A percentile compares a stretch with the other conserved stretches of the same genome.
Conservation (phyloP, 2,113 vertebrate genomes). For the Sphaerodactylus townsendi region DNA sequence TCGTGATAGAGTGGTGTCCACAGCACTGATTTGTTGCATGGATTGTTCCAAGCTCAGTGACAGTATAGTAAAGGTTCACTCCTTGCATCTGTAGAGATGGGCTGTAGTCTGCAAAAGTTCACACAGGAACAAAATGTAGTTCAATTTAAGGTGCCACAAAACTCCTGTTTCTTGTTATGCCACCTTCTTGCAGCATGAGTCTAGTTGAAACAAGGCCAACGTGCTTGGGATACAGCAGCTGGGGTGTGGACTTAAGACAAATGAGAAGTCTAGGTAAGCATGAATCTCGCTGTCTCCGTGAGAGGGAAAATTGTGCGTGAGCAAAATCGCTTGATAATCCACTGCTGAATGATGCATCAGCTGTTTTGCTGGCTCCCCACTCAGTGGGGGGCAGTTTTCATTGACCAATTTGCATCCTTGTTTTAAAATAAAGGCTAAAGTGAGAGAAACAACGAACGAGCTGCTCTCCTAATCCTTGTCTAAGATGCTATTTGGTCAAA, state of each 20-base stretch:
- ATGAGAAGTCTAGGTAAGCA: conserved; percentile 4
- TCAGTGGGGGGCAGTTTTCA: not conserved
- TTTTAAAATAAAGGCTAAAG: not conserved
- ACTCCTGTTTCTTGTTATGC: too few relatives aligned
- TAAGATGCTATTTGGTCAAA: not conserved
- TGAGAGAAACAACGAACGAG: not conserved
- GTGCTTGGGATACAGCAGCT: not conserved
- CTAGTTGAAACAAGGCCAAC: too few relatives aligned
- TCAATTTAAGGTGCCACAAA: too few relatives aligned
- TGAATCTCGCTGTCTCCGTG: not conserved
- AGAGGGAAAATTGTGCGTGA: not conserved
- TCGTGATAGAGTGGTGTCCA: too few relatives aligned
- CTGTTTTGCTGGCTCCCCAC: not conserved
- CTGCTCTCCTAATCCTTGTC: not conserved
- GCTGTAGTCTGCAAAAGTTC: too few relatives aligned
- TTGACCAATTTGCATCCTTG: not conserved
- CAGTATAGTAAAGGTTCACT: too few relatives aligned
- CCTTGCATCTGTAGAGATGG: too few relatives aligned
- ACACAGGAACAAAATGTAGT: too few relatives aligned
- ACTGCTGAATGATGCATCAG: conserved; percentile 8
- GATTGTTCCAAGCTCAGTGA: too few relatives aligned
- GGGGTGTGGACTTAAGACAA: not conserved
- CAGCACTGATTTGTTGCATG: too few relatives aligned
- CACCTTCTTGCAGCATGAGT: not conserved
- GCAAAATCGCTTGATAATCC: conserved; percentile 1